These are phyloP conservation scores for Amphibalanus amphitrite DNA, from an alignment of 1,140 invertebrate species.

Conservation along the genomic window DNA sequence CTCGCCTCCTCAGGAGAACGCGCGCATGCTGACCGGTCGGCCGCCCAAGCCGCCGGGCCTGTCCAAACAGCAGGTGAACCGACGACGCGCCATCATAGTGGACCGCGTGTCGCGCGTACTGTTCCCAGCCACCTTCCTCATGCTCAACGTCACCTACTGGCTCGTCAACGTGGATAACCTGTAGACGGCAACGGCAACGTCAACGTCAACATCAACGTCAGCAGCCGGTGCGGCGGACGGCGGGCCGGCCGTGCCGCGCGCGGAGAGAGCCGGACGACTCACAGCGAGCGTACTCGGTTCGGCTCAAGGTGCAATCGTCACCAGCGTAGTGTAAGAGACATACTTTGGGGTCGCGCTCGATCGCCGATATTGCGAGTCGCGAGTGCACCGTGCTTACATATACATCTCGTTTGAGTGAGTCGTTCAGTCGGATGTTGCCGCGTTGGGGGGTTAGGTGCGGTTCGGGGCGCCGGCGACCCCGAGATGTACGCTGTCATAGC, in stretches of 20 bases:
- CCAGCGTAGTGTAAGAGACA: too few species aligned
- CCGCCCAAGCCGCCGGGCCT: constrained; percentile 16
- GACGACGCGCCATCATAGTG: constrained; percentile 22
- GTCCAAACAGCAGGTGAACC: constrained; percentile 18
- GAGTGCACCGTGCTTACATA: too few species aligned
- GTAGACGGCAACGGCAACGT: neutral
- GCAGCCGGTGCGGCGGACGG: too few species aligned
- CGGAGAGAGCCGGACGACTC: neutral
- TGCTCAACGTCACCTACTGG: constrained; percentile 29
- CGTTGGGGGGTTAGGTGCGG: too few species aligned
- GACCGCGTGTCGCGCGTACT: constrained; percentile 25
- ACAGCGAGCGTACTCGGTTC: neutral
- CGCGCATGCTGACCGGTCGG: neutral
- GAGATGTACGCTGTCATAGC: too few species aligned
- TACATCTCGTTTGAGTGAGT: too few species aligned
- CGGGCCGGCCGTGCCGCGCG: too few species aligned
- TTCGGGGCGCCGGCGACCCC: too few species aligned
- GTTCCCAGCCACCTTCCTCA: constrained; percentile 26
- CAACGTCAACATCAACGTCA: neutral
- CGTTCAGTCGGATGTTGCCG: too few species aligned
- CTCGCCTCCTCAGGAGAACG: neutral
- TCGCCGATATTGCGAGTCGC: too few species aligned
- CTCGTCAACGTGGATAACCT: constrained; percentile 16
- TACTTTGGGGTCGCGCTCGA: too few species aligned
- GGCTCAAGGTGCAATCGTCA: too few species aligned